A percentile compares a stretch with the other conserved stretches of the same genome.
Evolutionary conservation across 2,113 vertebrate species (phyloP).

Genomic region (Oryzias javanicus): DNA sequence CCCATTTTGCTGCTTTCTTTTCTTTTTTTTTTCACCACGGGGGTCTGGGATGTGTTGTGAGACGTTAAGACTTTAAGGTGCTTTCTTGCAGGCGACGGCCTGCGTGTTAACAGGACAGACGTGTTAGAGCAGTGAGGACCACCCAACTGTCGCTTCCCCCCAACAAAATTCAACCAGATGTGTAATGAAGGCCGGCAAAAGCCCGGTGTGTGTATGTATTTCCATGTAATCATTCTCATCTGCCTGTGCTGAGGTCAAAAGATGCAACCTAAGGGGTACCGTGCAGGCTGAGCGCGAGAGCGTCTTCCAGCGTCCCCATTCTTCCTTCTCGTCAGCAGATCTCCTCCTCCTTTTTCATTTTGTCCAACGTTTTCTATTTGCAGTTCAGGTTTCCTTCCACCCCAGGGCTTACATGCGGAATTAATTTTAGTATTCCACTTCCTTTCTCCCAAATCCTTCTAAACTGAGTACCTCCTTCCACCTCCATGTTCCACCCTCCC

Average conservation of each 20-base stretch:
- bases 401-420: constrained; percentile 63
- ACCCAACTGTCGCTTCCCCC: constrained; percentile 68
- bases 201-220: constrained; percentile 37
- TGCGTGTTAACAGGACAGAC: constrained; percentile 70
- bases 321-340: constrained; percentile 10
- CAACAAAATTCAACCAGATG: constrained; percentile 78
- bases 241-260: constrained; percentile 63
- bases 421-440: constrained; percentile 67
- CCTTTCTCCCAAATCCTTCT: constrained; percentile 34
- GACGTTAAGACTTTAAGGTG: constrained; percentile 36
- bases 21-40: not conserved
- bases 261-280: constrained; percentile 23
- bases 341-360: constrained; percentile 28
- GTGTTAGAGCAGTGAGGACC: constrained; percentile 67
- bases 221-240: constrained; percentile 76
- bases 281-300: constrained; percentile 6
- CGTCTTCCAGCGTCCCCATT: constrained; percentile 9
- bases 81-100: constrained; percentile 34
- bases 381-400: constrained; percentile 29
- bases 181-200: constrained; percentile 69
- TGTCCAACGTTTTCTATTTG: constrained; percentile 44
- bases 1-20: too few relatives aligned
- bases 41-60: not conserved
- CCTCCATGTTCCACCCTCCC: constrained; percentile 12
- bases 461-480: constrained; percentile 22